phyloP scores from a whole-genome alignment of 2,888 invertebrate genomes.

The Plagiodera versicolora region DNA sequence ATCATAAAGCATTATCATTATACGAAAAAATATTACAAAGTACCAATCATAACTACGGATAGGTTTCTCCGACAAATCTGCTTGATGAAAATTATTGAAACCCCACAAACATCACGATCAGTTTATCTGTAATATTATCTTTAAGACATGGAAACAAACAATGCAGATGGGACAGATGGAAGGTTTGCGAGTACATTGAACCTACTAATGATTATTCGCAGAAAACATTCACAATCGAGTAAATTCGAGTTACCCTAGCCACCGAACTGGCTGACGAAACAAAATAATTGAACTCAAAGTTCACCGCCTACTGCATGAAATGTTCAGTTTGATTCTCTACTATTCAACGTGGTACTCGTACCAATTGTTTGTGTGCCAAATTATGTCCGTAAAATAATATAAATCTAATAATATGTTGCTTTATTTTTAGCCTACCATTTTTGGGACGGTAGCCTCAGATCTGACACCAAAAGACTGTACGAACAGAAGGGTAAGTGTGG shows the following conservation, averaged over 20 bases:
- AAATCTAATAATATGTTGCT: constrained; percentile 33
- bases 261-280: constrained; percentile 10
- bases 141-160: too few species aligned
- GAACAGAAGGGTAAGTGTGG: constrained; percentile 61
- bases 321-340: constrained; percentile 10
- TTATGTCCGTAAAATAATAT: constrained; percentile 22
- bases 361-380: constrained; percentile 28
- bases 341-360: constrained; percentile 16
- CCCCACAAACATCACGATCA: too few species aligned
- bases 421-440: constrained; percentile 64
- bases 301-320: not conserved
- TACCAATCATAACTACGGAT: too few species aligned
- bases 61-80: too few species aligned
- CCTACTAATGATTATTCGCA: too few species aligned
- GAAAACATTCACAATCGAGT: not conserved
- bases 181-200: not conserved
- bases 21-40: too few species aligned
- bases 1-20: too few species aligned
- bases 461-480: constrained; percentile 64
- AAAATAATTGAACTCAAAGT: constrained; percentile 10
- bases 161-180: too few species aligned
- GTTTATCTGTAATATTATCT: too few species aligned
- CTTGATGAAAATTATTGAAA: too few species aligned
- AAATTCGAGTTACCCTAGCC: constrained; percentile 8
- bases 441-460: constrained; percentile 65